A percentile compares a stretch with the other conserved stretches of the same genome.
phyloP scores from a whole-genome alignment of 2,113 vertebrate genomes.

The Mellivora capensis region DNA sequence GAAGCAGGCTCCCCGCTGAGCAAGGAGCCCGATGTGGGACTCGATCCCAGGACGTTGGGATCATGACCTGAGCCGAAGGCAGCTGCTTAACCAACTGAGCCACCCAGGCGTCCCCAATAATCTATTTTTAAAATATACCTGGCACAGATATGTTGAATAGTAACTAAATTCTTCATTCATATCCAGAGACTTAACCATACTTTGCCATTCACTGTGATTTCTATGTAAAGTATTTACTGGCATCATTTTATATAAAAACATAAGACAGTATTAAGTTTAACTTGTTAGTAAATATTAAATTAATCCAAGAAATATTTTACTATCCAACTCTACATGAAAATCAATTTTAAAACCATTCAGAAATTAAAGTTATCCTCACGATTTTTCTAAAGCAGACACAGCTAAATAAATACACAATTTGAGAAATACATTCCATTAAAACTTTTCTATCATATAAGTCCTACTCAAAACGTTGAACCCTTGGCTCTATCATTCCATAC shows the following conservation, averaged over 20 bases:
- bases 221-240: background rate
- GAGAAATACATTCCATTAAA: background rate
- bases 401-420: slow-evolving; percentile 36
- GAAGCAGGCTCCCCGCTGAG: too few relatives aligned
- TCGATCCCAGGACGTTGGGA: too few relatives aligned
- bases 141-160: background rate
- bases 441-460: background rate
- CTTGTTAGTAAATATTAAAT: slow-evolving; percentile 13
- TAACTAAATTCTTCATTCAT: background rate
- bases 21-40: too few relatives aligned
- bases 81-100: too few relatives aligned
- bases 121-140: background rate
- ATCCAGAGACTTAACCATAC: background rate
- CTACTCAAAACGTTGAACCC: background rate
- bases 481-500: background rate
- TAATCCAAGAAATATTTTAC: background rate
- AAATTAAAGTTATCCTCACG: background rate
- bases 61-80: too few relatives aligned
- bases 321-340: background rate
- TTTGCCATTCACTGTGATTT: background rate
- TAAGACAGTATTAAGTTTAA: background rate
- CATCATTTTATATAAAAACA: slow-evolving; percentile 36
- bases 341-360: slow-evolving; percentile 14
- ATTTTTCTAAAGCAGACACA: background rate
- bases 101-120: too few relatives aligned